Conservation (phyloP, 2,888 invertebrate species). For the Tyria jacobaeae region DNA sequence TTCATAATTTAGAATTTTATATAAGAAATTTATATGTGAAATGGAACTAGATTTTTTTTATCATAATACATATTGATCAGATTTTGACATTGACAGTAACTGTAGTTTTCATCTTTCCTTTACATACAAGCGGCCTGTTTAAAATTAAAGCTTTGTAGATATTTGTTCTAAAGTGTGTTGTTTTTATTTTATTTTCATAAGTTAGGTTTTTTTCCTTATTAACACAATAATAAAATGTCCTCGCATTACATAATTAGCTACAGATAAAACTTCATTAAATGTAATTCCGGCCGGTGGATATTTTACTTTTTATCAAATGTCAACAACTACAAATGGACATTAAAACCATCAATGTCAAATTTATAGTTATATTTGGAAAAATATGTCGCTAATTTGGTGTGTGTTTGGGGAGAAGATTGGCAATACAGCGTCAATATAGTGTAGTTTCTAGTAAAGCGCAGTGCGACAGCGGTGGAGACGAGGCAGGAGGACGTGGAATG, state of each 20-base stretch:
- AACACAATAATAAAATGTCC: background rate
- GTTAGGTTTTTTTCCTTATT: background rate
- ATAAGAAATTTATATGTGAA: too few species aligned
- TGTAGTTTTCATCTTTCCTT: conserved; percentile 7
- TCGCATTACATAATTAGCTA: background rate
- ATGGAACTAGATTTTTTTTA: conserved; percentile 39
- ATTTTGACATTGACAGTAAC: conserved; percentile 31
- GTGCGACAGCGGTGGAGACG: conserved; percentile 21
- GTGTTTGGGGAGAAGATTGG: conserved; percentile 34
- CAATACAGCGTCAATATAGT: conserved; percentile 32
- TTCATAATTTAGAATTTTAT: conserved; percentile 28
- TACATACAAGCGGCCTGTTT: conserved; percentile 18
- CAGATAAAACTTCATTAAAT: background rate
- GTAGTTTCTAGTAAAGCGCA: conserved; percentile 14
- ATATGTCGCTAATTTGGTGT: conserved; percentile 64
- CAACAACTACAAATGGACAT: conserved; percentile 35
- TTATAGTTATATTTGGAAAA: conserved; percentile 68
- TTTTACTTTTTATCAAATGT: conserved; percentile 23
- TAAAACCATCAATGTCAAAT: conserved; percentile 70
- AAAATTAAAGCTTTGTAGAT: background rate
- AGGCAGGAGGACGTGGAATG: conserved; percentile 27
- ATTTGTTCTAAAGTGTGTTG: background rate
- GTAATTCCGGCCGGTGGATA: conserved; percentile 28
- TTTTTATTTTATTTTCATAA: background rate
- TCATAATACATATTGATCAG: conserved; percentile 20